Percentiles rank a stretch among this genome's conserved stretches.
Evolutionary conservation across 2,113 vertebrate genomes (phyloP).

Genomic region (Sphaerodactylus townsendi): DNA sequence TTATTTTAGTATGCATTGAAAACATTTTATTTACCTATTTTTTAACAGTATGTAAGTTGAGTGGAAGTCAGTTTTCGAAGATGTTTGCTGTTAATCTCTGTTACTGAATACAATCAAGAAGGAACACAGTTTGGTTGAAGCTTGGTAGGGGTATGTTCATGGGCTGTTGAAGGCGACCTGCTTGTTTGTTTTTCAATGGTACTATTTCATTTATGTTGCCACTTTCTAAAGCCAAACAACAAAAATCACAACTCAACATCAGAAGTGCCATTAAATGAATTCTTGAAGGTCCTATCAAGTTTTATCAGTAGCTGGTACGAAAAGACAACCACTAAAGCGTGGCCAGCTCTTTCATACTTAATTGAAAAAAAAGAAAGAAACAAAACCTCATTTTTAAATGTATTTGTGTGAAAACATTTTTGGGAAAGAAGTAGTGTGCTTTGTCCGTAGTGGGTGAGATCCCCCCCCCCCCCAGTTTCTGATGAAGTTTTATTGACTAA

Average conservation of each 20-base stretch:
- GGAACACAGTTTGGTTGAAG: neutral
- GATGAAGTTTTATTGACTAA: conserved; percentile 65
- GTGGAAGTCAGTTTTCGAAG: conserved; percentile 24
- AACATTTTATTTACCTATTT: conserved; percentile 49
- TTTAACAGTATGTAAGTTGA: conserved; percentile 55
- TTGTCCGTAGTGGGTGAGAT: conserved; percentile 66
- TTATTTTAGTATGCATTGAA: conserved; percentile 49
- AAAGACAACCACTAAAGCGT: conserved; percentile 50
- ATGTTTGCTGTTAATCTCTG: neutral
- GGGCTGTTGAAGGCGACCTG: conserved; percentile 9
- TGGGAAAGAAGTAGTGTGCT: conserved; percentile 63
- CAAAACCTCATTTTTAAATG: conserved; percentile 67
- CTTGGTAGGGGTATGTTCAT: conserved; percentile 18
- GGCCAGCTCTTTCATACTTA: conserved; percentile 12
- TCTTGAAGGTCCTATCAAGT: conserved; percentile 61
- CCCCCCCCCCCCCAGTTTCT: conserved; percentile 50
- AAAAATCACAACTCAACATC: conserved; percentile 69
- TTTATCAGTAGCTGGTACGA: conserved; percentile 58
- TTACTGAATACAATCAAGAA: conserved; percentile 19
- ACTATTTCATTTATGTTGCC: conserved; percentile 51
- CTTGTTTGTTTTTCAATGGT: conserved; percentile 10
- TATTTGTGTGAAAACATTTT: conserved; percentile 62
- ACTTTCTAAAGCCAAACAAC: conserved; percentile 68
- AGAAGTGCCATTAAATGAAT: conserved; percentile 75
- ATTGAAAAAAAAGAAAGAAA: conserved; percentile 42